Evolutionary conservation across 2,888 invertebrate genomes (phyloP).

Genomic region (Plutella xylostella): DNA sequence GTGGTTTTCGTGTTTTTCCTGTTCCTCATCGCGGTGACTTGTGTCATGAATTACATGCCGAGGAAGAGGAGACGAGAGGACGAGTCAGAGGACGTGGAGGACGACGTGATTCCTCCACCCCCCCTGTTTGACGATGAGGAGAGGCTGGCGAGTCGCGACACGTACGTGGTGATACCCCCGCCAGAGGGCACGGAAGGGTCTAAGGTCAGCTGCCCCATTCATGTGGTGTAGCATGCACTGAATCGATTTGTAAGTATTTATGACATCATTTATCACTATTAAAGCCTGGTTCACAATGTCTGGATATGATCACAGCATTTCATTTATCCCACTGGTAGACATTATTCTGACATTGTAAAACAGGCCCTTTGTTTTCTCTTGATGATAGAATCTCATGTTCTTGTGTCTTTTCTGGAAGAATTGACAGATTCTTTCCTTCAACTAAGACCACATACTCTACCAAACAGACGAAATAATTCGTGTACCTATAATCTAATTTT

Average conservation of each 20-base stretch:
- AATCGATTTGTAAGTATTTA: constrained; percentile 53
- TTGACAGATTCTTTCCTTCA: no score
- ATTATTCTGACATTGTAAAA: no score
- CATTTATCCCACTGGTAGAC: no score
- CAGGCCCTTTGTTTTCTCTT: no score
- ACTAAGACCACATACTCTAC: no score
- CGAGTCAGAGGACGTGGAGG: constrained; percentile 57
- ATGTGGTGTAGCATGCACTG: constrained; percentile 61
- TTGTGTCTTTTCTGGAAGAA: no score
- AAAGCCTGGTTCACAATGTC: no score
- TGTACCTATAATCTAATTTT: no score
- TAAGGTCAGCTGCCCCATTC: constrained; percentile 61
- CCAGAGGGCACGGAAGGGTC: constrained; percentile 46
- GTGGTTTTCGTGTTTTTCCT: constrained; percentile 89
- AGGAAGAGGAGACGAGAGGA: constrained; percentile 62
- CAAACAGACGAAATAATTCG: no score
- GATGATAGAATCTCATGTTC: no score
- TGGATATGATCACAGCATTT: no score
- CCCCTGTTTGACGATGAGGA: constrained; percentile 42
- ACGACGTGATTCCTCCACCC: constrained; percentile 63
- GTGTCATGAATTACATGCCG: constrained; percentile 85
- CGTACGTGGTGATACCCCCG: constrained; percentile 62
- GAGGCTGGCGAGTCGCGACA: constrained; percentile 40
- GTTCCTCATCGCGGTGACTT: constrained; percentile 86
- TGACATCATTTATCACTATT: no score